Evolutionary conservation across 2,113 vertebrate genomes (phyloP), one percentile per base, ranked within the genome.

Genomic region (Cichladusa arquata): DNA sequence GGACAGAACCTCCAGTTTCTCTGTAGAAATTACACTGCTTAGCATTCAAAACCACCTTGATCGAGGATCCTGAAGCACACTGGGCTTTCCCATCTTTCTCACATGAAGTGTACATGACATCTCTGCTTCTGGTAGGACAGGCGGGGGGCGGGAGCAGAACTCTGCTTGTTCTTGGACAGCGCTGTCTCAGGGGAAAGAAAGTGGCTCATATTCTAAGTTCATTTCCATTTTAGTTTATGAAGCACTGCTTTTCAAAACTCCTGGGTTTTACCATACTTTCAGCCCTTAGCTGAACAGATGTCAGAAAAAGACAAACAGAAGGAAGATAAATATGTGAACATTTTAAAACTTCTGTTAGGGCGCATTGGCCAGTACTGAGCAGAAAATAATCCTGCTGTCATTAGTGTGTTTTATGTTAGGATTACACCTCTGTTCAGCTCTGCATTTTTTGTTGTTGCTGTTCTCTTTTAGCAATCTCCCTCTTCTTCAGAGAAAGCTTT

Each of bases 111-210:
- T 3, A 1, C 9, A 25, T 58, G 48, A 20, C 25, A 24, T 5
- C 28, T 4, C 9, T 0, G 1, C 36, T 77, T 58, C 24, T 0
- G 2, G 16, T 36, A 56, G 56, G 51, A 38, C 51, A 36, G 36
- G 29, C 1, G 0, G 25, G 26, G 28, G 9, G 4, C 0, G 0
- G 29, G n/a, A 76, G 42, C 38, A 33, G 28, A 71, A 11, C 12
- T 40, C 19, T 44, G 4, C 86, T 65, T 70, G 25, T 72, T 81
- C 38, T 78, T 2, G 25, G 48, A 34, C 34, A 83, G 40, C 44
- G 11, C 16, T 1, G 3, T 60, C 45, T 62, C 85, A 36, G 10
- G 45, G 38, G 33, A 53, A 67, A 6, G 58, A 60, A 61, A 77
- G 51, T 12, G 6, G 11, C 28, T 90, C 79, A 18, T 26, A 15